phyloP scores from a whole-genome alignment of 2,113 vertebrate species.

The Peromyscus polionotus region DNA sequence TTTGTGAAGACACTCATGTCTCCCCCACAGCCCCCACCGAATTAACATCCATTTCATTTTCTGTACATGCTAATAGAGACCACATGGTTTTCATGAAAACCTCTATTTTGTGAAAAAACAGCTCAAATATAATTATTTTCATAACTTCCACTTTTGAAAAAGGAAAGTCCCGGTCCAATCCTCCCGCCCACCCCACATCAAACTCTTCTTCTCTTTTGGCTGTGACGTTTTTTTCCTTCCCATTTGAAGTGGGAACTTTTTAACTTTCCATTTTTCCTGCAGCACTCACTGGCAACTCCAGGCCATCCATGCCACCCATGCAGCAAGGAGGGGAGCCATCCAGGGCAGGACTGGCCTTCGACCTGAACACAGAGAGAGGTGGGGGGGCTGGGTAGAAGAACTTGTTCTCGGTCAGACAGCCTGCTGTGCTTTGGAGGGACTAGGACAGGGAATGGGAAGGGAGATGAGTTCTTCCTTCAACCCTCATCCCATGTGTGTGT shows the following conservation, averaged over 20 bases:
- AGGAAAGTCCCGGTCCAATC: background rate
- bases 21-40: background rate
- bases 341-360: background rate
- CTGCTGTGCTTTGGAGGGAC: no score
- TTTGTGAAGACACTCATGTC: background rate
- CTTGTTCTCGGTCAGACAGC: fast-evolving
- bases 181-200: background rate
- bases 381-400: background rate
- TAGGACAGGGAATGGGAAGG: fast-evolving
- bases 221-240: background rate
- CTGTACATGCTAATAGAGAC: background rate
- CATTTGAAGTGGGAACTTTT: background rate
- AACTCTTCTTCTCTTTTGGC: background rate
- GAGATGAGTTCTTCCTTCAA: background rate
- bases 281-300: fast-evolving
- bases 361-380: fast-evolving
- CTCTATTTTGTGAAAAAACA: background rate
- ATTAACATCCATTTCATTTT: background rate
- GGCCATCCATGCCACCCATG: fast-evolving
- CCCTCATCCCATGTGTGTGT: background rate
- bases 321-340: fast-evolving
- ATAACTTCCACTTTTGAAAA: background rate
- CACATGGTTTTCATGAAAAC: constrained; percentile 6
- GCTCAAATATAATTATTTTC: background rate
- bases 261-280: background rate